These are phyloP conservation scores for Geotrypetes seraphini DNA, from an alignment of 2,797 vertebrate genomes.

Conservation along the genomic window DNA sequence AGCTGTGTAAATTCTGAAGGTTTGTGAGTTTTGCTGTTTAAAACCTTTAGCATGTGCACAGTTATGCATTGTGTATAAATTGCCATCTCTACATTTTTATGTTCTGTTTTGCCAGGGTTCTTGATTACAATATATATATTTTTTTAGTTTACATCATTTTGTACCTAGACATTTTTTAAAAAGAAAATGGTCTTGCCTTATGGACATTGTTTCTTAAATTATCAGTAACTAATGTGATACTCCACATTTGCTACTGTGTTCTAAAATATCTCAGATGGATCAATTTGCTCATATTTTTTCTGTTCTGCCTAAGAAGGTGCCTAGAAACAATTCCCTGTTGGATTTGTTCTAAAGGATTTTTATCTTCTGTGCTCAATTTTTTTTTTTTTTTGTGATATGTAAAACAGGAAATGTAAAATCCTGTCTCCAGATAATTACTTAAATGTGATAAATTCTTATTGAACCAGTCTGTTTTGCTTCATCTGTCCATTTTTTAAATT, in stretches of 20 bases:
- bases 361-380: constrained; percentile 32
- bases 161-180: constrained; percentile 36
- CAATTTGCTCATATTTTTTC: constrained; percentile 24
- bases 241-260: constrained; percentile 21
- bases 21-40: constrained; percentile 15
- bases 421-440: constrained; percentile 32
- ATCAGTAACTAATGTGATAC: constrained; percentile 27
- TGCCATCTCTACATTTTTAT: constrained; percentile 17
- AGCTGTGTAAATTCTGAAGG: constrained; percentile 39
- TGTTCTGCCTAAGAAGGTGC: constrained; percentile 43
- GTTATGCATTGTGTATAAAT: constrained; percentile 29
- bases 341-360: constrained; percentile 41
- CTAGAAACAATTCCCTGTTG: constrained; percentile 38
- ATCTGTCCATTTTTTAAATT: constrained; percentile 35
- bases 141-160: constrained; percentile 42
- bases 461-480: constrained; percentile 17
- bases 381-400: constrained; percentile 33
- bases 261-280: constrained; percentile 33
- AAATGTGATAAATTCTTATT: constrained; percentile 38
- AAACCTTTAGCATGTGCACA: constrained; percentile 34
- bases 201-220: constrained; percentile 36
- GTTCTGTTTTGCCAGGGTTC: constrained; percentile 23
- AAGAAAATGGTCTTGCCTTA: constrained; percentile 50
- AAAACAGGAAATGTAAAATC: constrained; percentile 33
- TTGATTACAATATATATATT: constrained; percentile 36